These are phyloP conservation scores for Galagoides demidoff DNA, from an alignment of 2,797 vertebrate genomes.

Conservation along the genomic window DNA sequence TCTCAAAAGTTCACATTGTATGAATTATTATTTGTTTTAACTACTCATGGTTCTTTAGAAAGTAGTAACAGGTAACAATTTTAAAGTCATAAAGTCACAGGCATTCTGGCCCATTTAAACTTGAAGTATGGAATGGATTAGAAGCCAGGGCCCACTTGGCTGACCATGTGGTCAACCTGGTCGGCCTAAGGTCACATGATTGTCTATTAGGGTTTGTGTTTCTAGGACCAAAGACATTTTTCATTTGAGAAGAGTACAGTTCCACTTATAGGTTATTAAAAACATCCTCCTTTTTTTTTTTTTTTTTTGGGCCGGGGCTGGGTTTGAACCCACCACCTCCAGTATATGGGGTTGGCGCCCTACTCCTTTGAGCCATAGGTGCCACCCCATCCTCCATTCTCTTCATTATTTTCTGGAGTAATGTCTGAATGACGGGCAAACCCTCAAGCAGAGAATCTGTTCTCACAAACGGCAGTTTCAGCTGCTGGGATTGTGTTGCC, in stretches of 20 bases:
- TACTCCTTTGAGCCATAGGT: too few relatives aligned
- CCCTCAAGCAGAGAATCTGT: neutral
- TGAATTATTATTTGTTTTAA: conserved; percentile 18
- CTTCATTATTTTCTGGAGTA: conserved; percentile 44
- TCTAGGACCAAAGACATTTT: conserved; percentile 32
- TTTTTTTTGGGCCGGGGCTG: too few relatives aligned
- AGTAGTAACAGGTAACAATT: conserved; percentile 22
- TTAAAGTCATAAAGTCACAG: conserved; percentile 39
- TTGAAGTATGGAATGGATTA: neutral
- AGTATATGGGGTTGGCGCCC: too few relatives aligned
- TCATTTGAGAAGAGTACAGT: conserved; percentile 47
- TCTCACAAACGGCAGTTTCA: neutral
- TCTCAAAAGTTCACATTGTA: neutral
- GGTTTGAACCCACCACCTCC: too few relatives aligned
- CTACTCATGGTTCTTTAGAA: conserved; percentile 35
- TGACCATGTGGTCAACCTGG: neutral
- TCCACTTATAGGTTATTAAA: conserved; percentile 1
- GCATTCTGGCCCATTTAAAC: conserved; percentile 13
- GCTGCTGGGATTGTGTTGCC: neutral
- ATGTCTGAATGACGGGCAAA: neutral
- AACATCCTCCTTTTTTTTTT: conserved; percentile 19
- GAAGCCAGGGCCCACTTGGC: neutral
- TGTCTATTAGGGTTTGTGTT: conserved; percentile 34
- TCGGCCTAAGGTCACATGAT: neutral
- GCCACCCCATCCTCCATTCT: neutral